A percentile compares a stretch with the other conserved stretches of the same genome.
These are phyloP conservation scores for Pseudorectes ferrugineus DNA, from an alignment of 2,113 vertebrate genomes.

Conservation along the genomic window DNA sequence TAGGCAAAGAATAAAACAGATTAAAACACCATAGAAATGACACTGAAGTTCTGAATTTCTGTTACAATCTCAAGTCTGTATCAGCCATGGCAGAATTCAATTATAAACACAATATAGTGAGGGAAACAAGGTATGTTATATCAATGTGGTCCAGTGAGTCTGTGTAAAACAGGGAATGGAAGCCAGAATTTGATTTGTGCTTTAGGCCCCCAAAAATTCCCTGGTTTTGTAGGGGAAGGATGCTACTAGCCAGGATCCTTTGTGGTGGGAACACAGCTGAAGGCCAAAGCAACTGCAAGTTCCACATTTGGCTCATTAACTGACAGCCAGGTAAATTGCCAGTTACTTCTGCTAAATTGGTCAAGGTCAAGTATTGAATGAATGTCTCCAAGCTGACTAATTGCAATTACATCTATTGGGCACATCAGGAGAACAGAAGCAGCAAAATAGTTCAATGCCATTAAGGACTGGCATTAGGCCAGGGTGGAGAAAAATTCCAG, in stretches of 20 bases:
- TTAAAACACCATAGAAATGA: background rate
- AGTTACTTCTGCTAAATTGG: background rate
- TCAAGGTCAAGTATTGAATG: slow-evolving; percentile 6
- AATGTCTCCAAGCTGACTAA: slow-evolving; percentile 10
- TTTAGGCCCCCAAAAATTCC: background rate
- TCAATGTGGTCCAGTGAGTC: background rate
- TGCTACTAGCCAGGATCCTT: background rate
- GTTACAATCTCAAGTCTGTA: background rate
- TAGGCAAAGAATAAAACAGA: slow-evolving; percentile 56
- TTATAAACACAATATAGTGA: background rate
- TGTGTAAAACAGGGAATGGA: background rate
- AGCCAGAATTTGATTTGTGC: background rate
- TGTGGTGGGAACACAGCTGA: background rate
- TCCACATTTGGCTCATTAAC: background rate
- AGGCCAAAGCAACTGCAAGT: background rate
- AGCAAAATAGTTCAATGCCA: slow-evolving; percentile 20
- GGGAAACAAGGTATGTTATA: background rate
- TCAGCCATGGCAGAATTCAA: background rate
- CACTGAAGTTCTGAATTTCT: background rate
- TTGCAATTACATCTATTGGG: background rate
- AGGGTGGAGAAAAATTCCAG: background rate
- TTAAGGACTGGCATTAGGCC: background rate
- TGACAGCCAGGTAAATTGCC: background rate
- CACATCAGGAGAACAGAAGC: background rate
- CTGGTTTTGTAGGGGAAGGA: background rate